These are phyloP conservation scores for Elanus axillaris DNA, from an alignment of 2,113 vertebrate species.

Conservation along the genomic window DNA sequence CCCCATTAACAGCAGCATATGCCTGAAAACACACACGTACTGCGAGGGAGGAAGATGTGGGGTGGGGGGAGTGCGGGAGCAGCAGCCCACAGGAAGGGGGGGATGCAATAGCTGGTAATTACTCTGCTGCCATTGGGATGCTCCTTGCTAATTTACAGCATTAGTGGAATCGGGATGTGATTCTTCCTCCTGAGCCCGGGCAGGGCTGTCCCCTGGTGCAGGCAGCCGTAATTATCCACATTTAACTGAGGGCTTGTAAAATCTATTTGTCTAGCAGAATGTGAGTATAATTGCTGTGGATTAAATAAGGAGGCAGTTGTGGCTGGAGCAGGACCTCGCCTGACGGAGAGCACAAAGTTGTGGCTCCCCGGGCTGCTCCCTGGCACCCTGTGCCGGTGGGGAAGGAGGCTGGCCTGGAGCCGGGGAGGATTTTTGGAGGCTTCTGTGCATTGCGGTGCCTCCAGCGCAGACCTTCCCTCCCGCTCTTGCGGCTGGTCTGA, in stretches of 20 bases:
- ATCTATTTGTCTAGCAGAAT: conserved; percentile 61
- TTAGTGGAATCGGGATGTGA: neutral
- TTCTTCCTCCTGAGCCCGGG: neutral
- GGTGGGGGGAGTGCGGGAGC: neutral
- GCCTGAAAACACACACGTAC: conserved; percentile 48
- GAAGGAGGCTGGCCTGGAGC: neutral
- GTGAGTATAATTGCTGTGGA: conserved; percentile 24
- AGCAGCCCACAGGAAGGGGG: conserved; percentile 6
- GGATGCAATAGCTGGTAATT: conserved; percentile 67
- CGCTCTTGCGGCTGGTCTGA: neutral
- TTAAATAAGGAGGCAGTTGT: neutral
- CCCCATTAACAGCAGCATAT: conserved; percentile 72
- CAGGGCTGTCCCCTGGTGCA: neutral
- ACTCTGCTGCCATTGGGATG: conserved; percentile 70
- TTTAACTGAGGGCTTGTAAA: conserved; percentile 57
- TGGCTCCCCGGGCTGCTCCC: neutral
- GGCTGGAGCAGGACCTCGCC: neutral
- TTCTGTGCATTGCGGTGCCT: neutral
- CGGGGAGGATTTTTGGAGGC: neutral
- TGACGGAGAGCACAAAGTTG: neutral
- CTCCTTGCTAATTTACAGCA: conserved; percentile 68
- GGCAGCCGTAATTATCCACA: conserved; percentile 29
- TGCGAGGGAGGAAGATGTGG: neutral
- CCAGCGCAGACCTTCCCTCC: neutral
- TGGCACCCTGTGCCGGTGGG: accelerated